Percentiles rank a stretch among this genome's conserved stretches.
phyloP scores from a whole-genome alignment of 1,140 invertebrate genomes.

The Euura saliciscinereae region DNA sequence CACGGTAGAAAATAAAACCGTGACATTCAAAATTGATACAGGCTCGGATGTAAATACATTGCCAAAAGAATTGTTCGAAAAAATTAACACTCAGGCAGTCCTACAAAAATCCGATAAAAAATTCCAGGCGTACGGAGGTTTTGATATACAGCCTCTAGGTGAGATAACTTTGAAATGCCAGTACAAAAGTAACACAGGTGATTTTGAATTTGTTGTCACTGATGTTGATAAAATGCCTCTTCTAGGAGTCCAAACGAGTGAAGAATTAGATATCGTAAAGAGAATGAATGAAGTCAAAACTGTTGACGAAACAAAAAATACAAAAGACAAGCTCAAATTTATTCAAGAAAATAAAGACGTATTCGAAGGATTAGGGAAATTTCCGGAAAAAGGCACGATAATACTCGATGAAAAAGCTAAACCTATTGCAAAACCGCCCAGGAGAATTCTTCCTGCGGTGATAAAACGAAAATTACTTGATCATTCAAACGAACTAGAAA shows the following conservation, averaged over 20 bases:
- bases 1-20: no score
- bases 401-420: no score
- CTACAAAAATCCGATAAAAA: conserved; percentile 2
- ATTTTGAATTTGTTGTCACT: conserved; percentile 17
- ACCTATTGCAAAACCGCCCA: no score
- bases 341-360: background rate
- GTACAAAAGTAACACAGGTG: background rate
- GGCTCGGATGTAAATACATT: no score
- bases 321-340: no score
- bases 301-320: background rate
- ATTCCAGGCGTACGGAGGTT: conserved; percentile 28
- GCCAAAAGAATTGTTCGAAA: no score
- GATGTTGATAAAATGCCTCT: conserved; percentile 20
- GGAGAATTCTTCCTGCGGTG: no score
- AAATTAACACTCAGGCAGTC: no score
- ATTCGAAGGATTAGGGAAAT: conserved; percentile 9
- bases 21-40: no score
- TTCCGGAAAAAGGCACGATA: background rate
- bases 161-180: background rate
- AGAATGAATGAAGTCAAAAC: background rate
- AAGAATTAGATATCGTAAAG: conserved; percentile 13
- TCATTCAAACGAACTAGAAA: no score
- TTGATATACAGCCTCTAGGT: conserved; percentile 24
- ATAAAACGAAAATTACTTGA: no score
- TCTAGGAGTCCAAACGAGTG: conserved; percentile 20